Evolutionary conservation across 2,888 invertebrate species (phyloP), one percentile per base, ranked within the genome.

Genomic region (Polydrusus pterygomalis): DNA sequence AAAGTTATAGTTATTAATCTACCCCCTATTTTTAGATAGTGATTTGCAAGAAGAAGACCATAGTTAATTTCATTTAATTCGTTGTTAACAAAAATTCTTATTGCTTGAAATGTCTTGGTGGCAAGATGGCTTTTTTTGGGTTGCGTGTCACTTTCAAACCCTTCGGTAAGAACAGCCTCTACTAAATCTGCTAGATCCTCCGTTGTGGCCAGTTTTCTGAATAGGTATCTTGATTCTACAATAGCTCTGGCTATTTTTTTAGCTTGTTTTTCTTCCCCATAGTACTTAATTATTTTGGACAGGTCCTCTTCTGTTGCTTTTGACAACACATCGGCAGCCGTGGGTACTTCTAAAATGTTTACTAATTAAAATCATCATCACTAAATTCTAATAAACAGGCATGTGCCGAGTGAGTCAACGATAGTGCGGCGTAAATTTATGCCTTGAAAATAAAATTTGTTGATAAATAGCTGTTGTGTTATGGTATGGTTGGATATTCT

Each of bases 11-110:
- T 93, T 0, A 96, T 93, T 75, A 98, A 86, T 75, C 92, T 89
- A 0, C 98, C 98, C 45, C 93, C 92, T 0, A 92, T 87, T 88
- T 95, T 95, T 20, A 98, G 89, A 83, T 92, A 95, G 84, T 90
- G 90, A 78, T 93, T 91, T 0, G 97, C 94, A 70, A 97, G 83
- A 25, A 95, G 86, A 87, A 98, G 91, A 0, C 93, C 97, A 86
- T 95, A 95, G 88, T 97, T 96, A 1, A 98, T 91, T 89, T 98
- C 97, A 86, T 98, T 98, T 0, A 98, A 88, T 89, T 98, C 98
- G 86, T 98, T 96, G 85, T 98, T 98, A 0, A 98, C 96, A 87
- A 98, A 97, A 83, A 98, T 98, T 76, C 98, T 90, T 77, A 98
- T 87, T 0, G 98, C 98, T 89, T 97, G 93, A 88, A 98, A 98